Evolutionary conservation across 2,888 invertebrate species (phyloP), one percentile per base, ranked within the genome.

Genomic region (Trypoxylon attenuatum): DNA sequence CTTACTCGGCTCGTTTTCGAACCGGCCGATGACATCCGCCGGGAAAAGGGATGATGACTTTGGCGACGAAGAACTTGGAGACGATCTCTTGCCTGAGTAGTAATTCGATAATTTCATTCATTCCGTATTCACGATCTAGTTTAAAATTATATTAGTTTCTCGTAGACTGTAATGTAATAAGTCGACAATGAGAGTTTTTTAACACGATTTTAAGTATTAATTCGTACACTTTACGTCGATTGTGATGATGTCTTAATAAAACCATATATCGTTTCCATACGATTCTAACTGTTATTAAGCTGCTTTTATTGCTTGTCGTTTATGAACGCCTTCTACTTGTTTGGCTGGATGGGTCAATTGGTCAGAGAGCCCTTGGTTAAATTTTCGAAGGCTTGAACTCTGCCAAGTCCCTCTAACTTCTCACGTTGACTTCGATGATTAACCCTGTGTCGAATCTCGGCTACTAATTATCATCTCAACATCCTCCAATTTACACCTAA

Each of bases 31-130:
- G 84, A 90, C 91, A 29, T 89, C 90, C 5, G 89, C 88, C 41
- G 88, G 90, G 49, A 90, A 89, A 78, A 85, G 88, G 41, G 90
- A 90, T 69, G 92, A 92, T 50, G 93, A 93, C 82, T 93, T 93
- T 86, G 93, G 90, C 15, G 91, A 94, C 82, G 93, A 93, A 81
- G 92, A 93, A 85, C 88, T 94, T 16, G 93, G 92, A 15, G 92
- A 93, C 78, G 93, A 93, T 83, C 88, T 94, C 43, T 84, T 94
- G 73, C 94, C 94, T 1, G 93, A 93, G 82, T 93, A 88, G 89
- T 21, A n/a, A n/a, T 55, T 53, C 25, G 53, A 61, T 23, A 23
- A 42, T 22, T n/a, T 45, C 19, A 22, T 39, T 21, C 23, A 10
- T 41, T 41, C 50, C 46, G 5, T 38, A 58, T n/a, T 6, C n/a